phyloP scores from a whole-genome alignment of 2,113 vertebrate species.

The Romanogobio albipinnatus region DNA sequence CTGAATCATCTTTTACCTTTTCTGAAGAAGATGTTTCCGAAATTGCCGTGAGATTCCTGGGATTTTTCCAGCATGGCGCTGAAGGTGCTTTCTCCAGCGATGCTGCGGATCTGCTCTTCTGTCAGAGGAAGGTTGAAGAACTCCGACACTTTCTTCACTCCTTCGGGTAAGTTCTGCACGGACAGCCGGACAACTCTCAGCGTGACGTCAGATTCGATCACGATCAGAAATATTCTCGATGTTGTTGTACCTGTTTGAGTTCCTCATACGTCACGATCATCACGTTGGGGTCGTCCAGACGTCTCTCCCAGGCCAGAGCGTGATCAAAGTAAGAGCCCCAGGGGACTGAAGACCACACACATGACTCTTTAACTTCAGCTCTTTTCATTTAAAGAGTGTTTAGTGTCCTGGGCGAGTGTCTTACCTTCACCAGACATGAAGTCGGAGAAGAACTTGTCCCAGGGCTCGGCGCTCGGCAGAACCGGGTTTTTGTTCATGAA shows the following conservation, averaged over 20 bases:
- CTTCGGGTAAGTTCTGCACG: constrained; percentile 48
- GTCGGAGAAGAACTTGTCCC: constrained; percentile 76
- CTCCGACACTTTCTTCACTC: constrained; percentile 42
- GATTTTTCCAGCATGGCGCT: constrained; percentile 59
- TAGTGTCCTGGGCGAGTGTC: neutral
- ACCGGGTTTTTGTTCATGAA: constrained; percentile 74
- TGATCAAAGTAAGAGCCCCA: constrained; percentile 65
- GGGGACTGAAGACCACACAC: constrained; percentile 46
- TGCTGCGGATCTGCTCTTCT: constrained; percentile 52
- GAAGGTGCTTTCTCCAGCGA: constrained; percentile 57
- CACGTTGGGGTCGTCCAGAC: constrained; percentile 53
- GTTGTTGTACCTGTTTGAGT: constrained; percentile 51
- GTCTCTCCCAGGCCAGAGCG: constrained; percentile 58
- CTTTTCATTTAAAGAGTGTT: neutral
- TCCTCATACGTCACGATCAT: constrained; percentile 59
- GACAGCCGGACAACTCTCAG: neutral
- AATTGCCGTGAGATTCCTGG: constrained; percentile 24
- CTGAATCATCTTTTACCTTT: constrained; percentile 48
- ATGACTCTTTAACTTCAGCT: neutral
- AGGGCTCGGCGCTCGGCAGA: constrained; percentile 72
- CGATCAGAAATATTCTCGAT: neutral
- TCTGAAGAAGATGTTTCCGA: constrained; percentile 47
- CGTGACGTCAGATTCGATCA: neutral
- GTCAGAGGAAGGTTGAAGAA: constrained; percentile 57
- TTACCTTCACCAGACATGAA: constrained; percentile 79